Evolutionary conservation across 2,888 invertebrate genomes (phyloP).

Genomic region (Nomada ruficornis): DNA sequence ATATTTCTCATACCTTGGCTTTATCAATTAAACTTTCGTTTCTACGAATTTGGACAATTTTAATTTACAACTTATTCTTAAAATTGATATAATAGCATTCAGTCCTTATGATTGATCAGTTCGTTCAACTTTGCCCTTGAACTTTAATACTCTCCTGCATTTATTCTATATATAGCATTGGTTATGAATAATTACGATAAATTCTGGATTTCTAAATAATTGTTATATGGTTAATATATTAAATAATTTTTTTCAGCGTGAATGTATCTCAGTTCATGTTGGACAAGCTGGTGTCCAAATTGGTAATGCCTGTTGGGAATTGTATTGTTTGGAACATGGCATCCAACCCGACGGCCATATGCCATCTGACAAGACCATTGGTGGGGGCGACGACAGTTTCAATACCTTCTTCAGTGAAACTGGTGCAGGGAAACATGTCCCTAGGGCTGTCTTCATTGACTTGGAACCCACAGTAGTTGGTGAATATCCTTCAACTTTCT

Average conservation of each 20-base stretch:
- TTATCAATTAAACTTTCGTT: neutral
- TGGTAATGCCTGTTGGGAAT: conserved; percentile 95
- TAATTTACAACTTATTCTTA: neutral
- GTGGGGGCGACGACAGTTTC: conserved; percentile 97
- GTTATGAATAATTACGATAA: too few species aligned
- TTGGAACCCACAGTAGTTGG: conserved; percentile 97
- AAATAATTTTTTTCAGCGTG: conserved; percentile 86
- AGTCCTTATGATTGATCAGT: neutral
- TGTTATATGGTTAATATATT: neutral
- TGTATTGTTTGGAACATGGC: conserved; percentile 95
- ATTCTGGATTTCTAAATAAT: neutral
- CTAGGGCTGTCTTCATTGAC: conserved; percentile 97
- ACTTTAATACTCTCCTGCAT: neutral
- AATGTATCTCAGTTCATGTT: conserved; percentile 92
- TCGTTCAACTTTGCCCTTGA: neutral
- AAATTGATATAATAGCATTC: too few species aligned
- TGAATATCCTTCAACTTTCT: conserved; percentile 73
- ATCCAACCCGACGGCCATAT: conserved; percentile 97
- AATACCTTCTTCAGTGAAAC: conserved; percentile 98
- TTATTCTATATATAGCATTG: neutral
- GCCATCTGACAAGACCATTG: conserved; percentile 97
- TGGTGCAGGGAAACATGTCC: conserved; percentile 98
- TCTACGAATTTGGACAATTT: neutral
- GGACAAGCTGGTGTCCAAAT: conserved; percentile 95
- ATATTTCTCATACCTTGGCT: too few species aligned